phyloP scores from a whole-genome alignment of 2,113 vertebrate genomes.

The Solea solea region DNA sequence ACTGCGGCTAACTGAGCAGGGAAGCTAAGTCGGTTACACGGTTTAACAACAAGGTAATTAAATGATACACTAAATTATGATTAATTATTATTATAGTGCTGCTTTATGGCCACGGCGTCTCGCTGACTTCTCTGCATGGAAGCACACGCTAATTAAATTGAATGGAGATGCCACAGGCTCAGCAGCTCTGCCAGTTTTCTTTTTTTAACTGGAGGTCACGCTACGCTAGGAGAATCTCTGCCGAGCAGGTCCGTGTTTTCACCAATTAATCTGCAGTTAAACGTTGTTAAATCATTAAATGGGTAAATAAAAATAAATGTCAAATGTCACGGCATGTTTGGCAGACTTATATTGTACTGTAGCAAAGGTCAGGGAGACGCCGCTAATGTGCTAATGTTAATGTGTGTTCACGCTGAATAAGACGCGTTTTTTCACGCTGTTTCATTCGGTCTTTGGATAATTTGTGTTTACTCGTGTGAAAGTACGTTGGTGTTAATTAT shows the following conservation, averaged over 20 bases:
- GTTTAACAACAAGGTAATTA: slow-evolving; percentile 18
- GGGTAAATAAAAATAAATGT: neutral
- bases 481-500: too few species aligned
- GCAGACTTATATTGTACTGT: neutral
- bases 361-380: too few species aligned
- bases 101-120: slow-evolving; percentile 8
- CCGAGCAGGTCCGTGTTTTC: neutral
- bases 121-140: slow-evolving; percentile 9
- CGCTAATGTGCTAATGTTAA: too few species aligned
- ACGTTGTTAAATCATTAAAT: neutral
- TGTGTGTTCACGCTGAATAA: too few species aligned
- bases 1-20: neutral
- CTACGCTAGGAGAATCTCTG: neutral
- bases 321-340: slow-evolving; percentile 1
- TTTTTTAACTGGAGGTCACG: neutral
- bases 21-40: slow-evolving; percentile 14
- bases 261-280: slow-evolving; percentile 16
- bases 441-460: too few species aligned
- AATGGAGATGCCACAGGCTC: slow-evolving; percentile 20
- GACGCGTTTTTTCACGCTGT: too few species aligned
- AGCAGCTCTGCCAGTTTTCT: neutral
- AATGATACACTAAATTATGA: slow-evolving; percentile 27
- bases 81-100: slow-evolving; percentile 23
- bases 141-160: slow-evolving; percentile 31
- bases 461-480: too few species aligned